Evolutionary conservation across 2,888 invertebrate genomes (phyloP).

Genomic region (Saturnia japonica): DNA sequence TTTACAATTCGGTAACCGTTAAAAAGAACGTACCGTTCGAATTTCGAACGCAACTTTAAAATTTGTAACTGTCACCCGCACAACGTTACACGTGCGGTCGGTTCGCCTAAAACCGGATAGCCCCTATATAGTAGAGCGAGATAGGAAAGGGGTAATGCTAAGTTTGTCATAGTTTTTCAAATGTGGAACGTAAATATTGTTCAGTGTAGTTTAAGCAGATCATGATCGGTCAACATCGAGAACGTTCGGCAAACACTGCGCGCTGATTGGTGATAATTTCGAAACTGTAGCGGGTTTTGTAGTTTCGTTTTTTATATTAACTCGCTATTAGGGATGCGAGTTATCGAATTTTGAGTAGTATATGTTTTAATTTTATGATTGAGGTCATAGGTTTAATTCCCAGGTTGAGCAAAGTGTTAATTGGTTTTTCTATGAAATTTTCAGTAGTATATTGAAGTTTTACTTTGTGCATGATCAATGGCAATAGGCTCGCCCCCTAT

Average conservation of each 20-base stretch:
- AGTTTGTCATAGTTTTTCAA: neutral
- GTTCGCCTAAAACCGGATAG: neutral
- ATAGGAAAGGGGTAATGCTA: neutral
- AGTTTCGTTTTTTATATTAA: neutral
- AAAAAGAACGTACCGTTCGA: neutral
- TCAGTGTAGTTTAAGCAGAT: neutral
- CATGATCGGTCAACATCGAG: constrained; percentile 6
- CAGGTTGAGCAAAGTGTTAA: too few species aligned
- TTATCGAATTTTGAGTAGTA: neutral
- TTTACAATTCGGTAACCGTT: neutral
- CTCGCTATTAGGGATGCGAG: neutral
- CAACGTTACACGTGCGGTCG: neutral
- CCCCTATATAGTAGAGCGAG: neutral
- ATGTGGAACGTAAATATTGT: neutral
- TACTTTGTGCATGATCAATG: too few species aligned
- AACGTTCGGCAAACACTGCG: neutral
- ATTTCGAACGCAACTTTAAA: neutral
- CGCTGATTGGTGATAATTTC: constrained; percentile 3
- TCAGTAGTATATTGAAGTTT: too few species aligned
- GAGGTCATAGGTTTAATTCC: too few species aligned
- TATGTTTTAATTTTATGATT: neutral
- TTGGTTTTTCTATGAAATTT: too few species aligned
- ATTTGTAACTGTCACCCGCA: neutral
- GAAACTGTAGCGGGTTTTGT: neutral
- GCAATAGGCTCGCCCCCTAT: too few species aligned